Conservation (phyloP, 2,888 invertebrate genomes). For the Hecatera dysodea region DNA sequence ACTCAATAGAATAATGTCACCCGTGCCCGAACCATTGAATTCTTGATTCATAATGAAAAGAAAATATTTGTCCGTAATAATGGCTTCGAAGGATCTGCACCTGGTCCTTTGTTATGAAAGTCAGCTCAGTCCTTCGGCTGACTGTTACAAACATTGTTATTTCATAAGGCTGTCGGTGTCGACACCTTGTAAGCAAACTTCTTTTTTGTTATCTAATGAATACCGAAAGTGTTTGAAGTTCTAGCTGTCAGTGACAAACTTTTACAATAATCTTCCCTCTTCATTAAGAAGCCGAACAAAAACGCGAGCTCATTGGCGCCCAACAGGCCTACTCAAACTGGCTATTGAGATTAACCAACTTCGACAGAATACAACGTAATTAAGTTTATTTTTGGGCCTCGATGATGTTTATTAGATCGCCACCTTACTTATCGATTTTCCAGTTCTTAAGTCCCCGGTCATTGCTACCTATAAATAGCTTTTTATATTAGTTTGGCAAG, state of each 20-base stretch:
- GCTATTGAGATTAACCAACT: constrained; percentile 80
- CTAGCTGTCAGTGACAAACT: constrained; percentile 72
- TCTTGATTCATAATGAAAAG: constrained; percentile 34
- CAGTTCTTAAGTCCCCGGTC: constrained; percentile 44
- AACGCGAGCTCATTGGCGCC: constrained; percentile 71
- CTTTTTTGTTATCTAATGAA: constrained; percentile 51
- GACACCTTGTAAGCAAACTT: constrained; percentile 38
- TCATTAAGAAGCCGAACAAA: constrained; percentile 71
- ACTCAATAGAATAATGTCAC: constrained; percentile 32
- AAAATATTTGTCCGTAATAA: constrained; percentile 43
- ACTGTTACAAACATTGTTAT: constrained; percentile 26
- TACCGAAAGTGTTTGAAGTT: constrained; percentile 45
- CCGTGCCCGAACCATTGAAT: constrained; percentile 40
- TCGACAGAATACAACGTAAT: constrained; percentile 79
- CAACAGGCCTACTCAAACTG: constrained; percentile 66
- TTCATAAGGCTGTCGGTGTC: not conserved
- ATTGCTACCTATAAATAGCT: constrained; percentile 27
- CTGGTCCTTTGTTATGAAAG: constrained; percentile 34
- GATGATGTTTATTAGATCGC: constrained; percentile 75
- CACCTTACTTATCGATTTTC: constrained; percentile 70
- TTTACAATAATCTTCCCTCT: constrained; percentile 75
- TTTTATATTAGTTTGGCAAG: constrained; percentile 17
- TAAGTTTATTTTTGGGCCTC: constrained; percentile 75
- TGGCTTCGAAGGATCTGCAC: constrained; percentile 20
- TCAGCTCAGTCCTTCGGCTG: constrained; percentile 11